phyloP scores from a whole-genome alignment of 1,140 invertebrate genomes.

The Lucilia sericata region DNA sequence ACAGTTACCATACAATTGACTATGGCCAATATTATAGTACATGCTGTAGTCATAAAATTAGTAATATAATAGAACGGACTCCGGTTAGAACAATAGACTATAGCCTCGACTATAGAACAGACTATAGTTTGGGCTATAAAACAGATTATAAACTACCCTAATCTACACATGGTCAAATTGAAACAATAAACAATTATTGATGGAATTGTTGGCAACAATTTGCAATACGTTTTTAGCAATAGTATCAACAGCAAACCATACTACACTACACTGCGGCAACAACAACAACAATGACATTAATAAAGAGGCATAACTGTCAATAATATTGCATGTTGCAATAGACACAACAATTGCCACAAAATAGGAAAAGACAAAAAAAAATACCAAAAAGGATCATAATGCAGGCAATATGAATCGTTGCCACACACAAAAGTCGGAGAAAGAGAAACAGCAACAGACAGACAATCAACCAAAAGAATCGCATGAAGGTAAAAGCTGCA shows the following conservation, averaged over 20 bases:
- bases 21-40: too few species aligned
- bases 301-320: conserved; percentile 41
- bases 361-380: background rate
- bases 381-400: conserved; percentile 22
- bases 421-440: background rate
- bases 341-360: conserved; percentile 28
- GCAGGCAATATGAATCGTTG: background rate
- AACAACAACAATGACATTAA: conserved; percentile 34
- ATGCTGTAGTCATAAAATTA: too few species aligned
- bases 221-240: conserved; percentile 27
- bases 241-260: background rate
- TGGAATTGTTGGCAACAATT: conserved; percentile 38
- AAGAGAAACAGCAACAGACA: background rate
- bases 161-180: conserved; percentile 21
- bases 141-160: too few species aligned
- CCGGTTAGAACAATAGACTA: too few species aligned
- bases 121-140: too few species aligned
- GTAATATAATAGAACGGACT: too few species aligned
- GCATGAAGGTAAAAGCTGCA: background rate
- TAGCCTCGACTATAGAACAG: too few species aligned
- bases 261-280: background rate
- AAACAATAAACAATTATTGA: conserved; percentile 39
- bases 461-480: background rate
- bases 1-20: too few species aligned
- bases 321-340: conserved; percentile 38